Percentiles rank a stretch among this genome's conserved stretches.
Evolutionary conservation across 2,888 invertebrate species (phyloP).

Genomic region (Pharmacophagus antenor): DNA sequence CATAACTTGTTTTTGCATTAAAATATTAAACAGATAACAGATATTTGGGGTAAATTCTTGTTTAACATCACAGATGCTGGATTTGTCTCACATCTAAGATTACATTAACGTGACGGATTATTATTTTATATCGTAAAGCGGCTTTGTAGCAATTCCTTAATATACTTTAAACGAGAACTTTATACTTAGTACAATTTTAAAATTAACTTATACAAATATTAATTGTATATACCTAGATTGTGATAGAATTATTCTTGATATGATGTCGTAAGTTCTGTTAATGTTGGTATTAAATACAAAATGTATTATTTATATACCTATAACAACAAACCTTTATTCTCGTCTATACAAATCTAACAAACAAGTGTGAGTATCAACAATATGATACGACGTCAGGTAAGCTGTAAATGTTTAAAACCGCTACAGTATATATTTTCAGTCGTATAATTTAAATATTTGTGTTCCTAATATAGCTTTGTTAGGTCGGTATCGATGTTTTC

Average conservation of each 20-base stretch:
- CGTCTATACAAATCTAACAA: conserved; percentile 52
- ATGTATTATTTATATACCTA: conserved; percentile 36
- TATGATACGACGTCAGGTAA: conserved; percentile 59
- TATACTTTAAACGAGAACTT: background rate
- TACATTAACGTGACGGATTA: background rate
- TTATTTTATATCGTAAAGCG: background rate
- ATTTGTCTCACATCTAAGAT: too few relatives aligned
- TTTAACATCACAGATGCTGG: too few relatives aligned
- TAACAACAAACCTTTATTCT: conserved; percentile 39
- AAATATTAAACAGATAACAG: too few relatives aligned
- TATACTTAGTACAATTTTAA: background rate
- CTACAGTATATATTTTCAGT: conserved; percentile 18
- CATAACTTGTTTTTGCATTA: too few relatives aligned
- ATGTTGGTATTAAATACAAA: conserved; percentile 27
- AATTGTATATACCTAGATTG: background rate
- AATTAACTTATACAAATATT: conserved; percentile 1
- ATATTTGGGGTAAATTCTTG: too few relatives aligned
- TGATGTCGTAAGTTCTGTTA: background rate
- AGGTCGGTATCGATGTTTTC: too few relatives aligned
- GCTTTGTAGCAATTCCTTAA: background rate
- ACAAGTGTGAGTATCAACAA: conserved; percentile 54
- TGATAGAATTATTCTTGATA: conserved; percentile 1
- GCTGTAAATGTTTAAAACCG: conserved; percentile 57
- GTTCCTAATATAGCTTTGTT: too few relatives aligned
- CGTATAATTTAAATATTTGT: conserved; percentile 1